Percentiles rank a stretch among this genome's conserved stretches.
These are phyloP conservation scores for Heterodera filipjevi DNA, from an alignment of 2,888 invertebrate species.

Conservation along the genomic window DNA sequence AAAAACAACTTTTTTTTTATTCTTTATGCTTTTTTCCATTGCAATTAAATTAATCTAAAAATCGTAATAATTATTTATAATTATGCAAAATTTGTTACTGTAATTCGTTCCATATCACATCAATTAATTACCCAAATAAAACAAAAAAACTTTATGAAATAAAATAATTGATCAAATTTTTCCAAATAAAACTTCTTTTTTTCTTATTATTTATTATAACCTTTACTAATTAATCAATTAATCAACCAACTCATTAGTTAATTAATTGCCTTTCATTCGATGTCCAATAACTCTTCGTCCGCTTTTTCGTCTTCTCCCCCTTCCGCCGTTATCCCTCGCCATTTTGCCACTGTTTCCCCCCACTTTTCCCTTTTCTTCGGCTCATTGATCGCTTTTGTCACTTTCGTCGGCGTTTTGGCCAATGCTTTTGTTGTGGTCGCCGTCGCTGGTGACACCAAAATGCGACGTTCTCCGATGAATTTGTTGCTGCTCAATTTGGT, in stretches of 20 bases:
- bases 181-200: no score
- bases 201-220: no score
- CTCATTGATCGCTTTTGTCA: slow-evolving; percentile 21
- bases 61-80: no score
- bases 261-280: not conserved
- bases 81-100: no score
- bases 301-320: not conserved
- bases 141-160: no score
- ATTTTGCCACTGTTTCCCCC: slow-evolving; percentile 14
- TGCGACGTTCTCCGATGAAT: slow-evolving; percentile 27
- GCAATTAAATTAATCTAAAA: no score
- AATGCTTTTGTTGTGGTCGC: slow-evolving; percentile 25
- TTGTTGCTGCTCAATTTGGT: slow-evolving; percentile 28
- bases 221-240: no score
- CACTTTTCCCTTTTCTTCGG: slow-evolving; percentile 24
- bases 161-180: no score
- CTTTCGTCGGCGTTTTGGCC: slow-evolving; percentile 20
- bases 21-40: no score
- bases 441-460: slow-evolving; percentile 22
- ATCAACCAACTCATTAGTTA: not conserved
- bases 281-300: not conserved
- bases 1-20: no score
- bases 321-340: not conserved
- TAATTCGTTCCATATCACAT: no score
- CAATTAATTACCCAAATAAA: no score